Evolutionary conservation across 2,888 invertebrate genomes (phyloP).

Genomic region (Artemia sinica): DNA sequence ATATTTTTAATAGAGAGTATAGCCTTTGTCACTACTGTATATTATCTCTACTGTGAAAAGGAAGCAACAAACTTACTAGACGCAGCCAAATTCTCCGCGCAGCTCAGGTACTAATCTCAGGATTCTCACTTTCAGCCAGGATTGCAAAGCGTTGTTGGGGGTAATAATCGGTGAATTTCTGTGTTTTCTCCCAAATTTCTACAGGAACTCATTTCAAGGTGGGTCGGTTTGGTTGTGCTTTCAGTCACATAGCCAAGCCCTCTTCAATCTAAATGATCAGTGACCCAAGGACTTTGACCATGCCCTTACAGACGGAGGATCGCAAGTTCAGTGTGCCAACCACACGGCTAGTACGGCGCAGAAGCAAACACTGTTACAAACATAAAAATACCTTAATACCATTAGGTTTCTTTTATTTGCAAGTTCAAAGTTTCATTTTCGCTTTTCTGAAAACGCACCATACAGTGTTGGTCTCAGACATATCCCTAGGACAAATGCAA

Average conservation of each 20-base stretch:
- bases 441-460: no score
- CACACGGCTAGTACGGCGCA: neutral
- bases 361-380: neutral
- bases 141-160: neutral
- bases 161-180: neutral
- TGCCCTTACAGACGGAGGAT: neutral
- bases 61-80: no score
- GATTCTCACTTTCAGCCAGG: neutral
- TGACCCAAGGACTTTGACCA: neutral
- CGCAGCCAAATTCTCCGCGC: no score
- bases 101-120: no score
- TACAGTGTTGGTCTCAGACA: no score
- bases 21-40: no score
- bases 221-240: neutral
- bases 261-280: neutral
- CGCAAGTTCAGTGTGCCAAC: neutral
- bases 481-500: no score
- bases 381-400: no score
- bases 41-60: no score
- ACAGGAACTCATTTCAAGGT: neutral
- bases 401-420: no score
- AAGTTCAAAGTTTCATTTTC: no score
- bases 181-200: neutral
- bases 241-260: neutral
- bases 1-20: no score